Percentiles rank a stretch among this genome's conserved stretches.
These are phyloP conservation scores for Drosophila dunni DNA, from an alignment of 1,140 invertebrate genomes.

Conservation along the genomic window DNA sequence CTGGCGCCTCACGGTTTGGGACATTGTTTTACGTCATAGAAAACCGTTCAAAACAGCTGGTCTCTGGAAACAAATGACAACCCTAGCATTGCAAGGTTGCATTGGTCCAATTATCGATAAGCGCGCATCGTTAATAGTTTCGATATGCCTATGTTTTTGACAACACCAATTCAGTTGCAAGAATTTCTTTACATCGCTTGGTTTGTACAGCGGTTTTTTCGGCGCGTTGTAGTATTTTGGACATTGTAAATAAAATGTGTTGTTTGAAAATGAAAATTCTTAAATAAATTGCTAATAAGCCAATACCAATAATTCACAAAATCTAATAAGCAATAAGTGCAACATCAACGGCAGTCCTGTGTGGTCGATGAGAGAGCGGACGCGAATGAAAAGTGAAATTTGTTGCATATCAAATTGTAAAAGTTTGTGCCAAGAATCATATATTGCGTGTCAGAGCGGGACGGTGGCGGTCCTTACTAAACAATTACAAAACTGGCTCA, in stretches of 20 bases:
- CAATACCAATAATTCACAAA: slow-evolving; percentile 14
- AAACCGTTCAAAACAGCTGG: slow-evolving; percentile 8
- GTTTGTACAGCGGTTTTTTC: slow-evolving; percentile 17
- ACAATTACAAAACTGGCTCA: slow-evolving; percentile 62
- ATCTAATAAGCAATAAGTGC: slow-evolving; percentile 1
- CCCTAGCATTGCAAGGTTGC: slow-evolving; percentile 1
- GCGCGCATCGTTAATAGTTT: neutral
- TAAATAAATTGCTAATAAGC: slow-evolving; percentile 11
- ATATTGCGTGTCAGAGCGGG: neutral
- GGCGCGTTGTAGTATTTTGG: slow-evolving; percentile 11
- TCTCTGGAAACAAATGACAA: neutral
- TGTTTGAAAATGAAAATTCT: slow-evolving; percentile 21
- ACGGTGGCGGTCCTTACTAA: slow-evolving; percentile 8
- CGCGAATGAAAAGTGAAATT: slow-evolving; percentile 50
- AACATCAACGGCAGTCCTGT: slow-evolving; percentile 4
- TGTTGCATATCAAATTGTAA: slow-evolving; percentile 9
- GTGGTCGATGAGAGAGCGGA: slow-evolving; percentile 7
- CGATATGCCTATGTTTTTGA: slow-evolving; percentile 42
- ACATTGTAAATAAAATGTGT: slow-evolving; percentile 14
- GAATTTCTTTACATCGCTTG: slow-evolving; percentile 34
- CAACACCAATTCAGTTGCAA: slow-evolving; percentile 43
- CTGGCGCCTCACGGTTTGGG: slow-evolving; percentile 62
- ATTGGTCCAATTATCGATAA: slow-evolving; percentile 13
- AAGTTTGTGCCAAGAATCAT: slow-evolving; percentile 7
- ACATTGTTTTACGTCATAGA: slow-evolving; percentile 59